Conservation (phyloP, 2,797 vertebrate species). For the Galaxias olidus region DNA sequence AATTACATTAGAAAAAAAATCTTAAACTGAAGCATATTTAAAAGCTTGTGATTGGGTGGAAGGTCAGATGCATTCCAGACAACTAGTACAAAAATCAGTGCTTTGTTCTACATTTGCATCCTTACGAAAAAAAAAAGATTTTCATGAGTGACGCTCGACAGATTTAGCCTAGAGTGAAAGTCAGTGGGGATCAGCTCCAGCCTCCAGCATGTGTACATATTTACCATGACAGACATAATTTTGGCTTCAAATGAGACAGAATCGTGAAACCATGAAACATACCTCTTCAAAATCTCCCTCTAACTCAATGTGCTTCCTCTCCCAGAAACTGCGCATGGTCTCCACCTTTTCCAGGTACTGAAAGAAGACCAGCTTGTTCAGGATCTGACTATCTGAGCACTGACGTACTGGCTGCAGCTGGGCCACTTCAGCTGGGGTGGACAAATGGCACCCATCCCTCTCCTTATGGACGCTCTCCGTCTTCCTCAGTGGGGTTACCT, state of each 20-base stretch:
- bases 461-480: constrained; percentile 36
- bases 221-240: too few species aligned
- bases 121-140: too few species aligned
- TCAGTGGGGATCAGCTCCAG: too few species aligned
- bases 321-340: constrained; percentile 74
- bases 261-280: neutral
- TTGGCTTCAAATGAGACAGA: too few species aligned
- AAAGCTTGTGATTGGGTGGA: too few species aligned
- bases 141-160: too few species aligned
- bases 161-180: too few species aligned
- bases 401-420: constrained; percentile 66
- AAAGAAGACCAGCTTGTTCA: constrained; percentile 71
- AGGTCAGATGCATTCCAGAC: too few species aligned
- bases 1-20: too few species aligned
- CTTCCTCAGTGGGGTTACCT: constrained; percentile 43
- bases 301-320: constrained; percentile 63
- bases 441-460: constrained; percentile 50
- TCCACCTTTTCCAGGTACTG: constrained; percentile 72
- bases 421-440: constrained; percentile 66
- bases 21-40: too few species aligned
- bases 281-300: constrained; percentile 40
- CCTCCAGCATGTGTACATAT: too few species aligned
- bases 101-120: neutral
- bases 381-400: constrained; percentile 47
- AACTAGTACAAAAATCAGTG: neutral